phyloP scores from a whole-genome alignment of 2,888 invertebrate genomes.

The Tachina grossa region DNA sequence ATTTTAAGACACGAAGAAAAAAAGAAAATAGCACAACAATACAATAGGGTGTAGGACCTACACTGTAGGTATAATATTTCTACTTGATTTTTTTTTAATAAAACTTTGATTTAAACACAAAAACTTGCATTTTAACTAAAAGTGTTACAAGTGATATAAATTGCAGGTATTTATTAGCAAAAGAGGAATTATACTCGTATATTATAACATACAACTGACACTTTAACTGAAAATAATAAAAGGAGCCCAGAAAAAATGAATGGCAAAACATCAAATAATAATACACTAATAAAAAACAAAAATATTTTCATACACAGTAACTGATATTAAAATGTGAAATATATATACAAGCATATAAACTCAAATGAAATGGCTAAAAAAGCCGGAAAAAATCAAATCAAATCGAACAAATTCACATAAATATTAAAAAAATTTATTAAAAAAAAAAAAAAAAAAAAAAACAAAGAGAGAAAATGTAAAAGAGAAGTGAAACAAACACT shows the following conservation, averaged over 20 bases:
- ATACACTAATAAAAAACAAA: background rate
- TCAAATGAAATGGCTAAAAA: conserved; percentile 37
- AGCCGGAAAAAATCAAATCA: conserved; percentile 7
- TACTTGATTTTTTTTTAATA: background rate
- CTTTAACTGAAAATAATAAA: conserved; percentile 55
- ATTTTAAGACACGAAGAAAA: conserved; percentile 10
- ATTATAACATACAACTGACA: conserved; percentile 57
- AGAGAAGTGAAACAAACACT: conserved; percentile 19
- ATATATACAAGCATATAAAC: conserved; percentile 10
- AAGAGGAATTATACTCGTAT: conserved; percentile 50
- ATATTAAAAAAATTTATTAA: too few relatives aligned
- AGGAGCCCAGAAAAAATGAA: conserved; percentile 49
- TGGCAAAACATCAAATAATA: conserved; percentile 5
- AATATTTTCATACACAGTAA: background rate
- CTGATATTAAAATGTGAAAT: conserved; percentile 20
- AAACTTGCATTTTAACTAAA: conserved; percentile 15
- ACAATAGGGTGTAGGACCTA: conserved; percentile 2
- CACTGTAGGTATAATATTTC: too few relatives aligned
- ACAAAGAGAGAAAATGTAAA: conserved; percentile 9
- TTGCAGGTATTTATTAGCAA: conserved; percentile 55
- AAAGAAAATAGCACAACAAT: background rate
- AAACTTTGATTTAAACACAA: conserved; percentile 24
- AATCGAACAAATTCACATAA: conserved; percentile 29
- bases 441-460: background rate
- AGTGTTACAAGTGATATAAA: conserved; percentile 48